Conservation (phyloP, 2,113 vertebrate genomes). For the Eudyptes chrysolophus region DNA sequence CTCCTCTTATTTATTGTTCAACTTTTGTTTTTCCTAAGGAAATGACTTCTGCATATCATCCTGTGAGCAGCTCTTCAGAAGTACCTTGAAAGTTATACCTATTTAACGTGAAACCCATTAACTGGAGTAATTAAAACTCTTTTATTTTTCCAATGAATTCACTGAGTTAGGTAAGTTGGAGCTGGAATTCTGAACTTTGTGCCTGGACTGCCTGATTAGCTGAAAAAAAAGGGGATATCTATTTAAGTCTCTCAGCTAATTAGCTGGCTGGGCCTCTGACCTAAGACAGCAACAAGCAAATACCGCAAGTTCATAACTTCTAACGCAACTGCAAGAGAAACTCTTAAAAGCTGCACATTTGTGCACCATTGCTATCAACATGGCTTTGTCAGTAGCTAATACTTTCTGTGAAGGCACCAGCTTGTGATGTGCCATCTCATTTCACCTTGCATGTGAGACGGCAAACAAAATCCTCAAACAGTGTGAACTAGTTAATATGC, state of each 20-base stretch:
- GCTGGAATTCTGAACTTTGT: conserved; percentile 84
- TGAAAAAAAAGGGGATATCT: conserved; percentile 85
- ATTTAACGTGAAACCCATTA: conserved; percentile 97
- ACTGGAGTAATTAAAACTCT: conserved; percentile 96
- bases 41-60: conserved; percentile 82
- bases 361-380: conserved; percentile 74
- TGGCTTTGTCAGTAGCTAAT: conserved; percentile 83
- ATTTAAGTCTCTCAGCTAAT: conserved; percentile 87
- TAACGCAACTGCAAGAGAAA: conserved; percentile 71
- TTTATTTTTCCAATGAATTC: conserved; percentile 88
- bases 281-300: conserved; percentile 69
- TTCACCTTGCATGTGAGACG: conserved; percentile 87
- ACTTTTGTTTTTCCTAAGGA: conserved; percentile 76
- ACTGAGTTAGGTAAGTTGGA: conserved; percentile 82
- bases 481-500: conserved; percentile 75
- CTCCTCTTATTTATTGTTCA: conserved; percentile 99
- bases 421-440: conserved; percentile 82
- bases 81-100: conserved; percentile 87
- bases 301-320: conserved; percentile 59
- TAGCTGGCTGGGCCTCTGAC: conserved; percentile 72
- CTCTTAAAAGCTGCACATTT: conserved; percentile 67
- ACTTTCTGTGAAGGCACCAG: conserved; percentile 82
- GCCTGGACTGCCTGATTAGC: conserved; percentile 76
- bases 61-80: conserved; percentile 87
- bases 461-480: conserved; percentile 79